A percentile compares a stretch with the other conserved stretches of the same genome.
Conservation (phyloP, 1,140 invertebrate species). For the Babylonia areolata region DNA sequence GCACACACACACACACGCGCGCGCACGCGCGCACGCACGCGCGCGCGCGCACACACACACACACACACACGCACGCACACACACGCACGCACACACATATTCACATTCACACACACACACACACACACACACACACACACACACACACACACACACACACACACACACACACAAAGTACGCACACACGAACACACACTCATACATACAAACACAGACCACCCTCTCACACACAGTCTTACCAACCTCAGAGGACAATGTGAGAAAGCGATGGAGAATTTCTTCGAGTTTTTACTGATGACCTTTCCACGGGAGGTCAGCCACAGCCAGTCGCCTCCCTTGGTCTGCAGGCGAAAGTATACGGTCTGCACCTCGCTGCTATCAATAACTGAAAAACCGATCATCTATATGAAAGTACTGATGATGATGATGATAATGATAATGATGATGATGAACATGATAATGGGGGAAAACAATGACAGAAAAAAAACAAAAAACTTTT, state of each 20-base stretch:
- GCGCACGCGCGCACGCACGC: too few relatives aligned
- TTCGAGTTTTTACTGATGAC: conserved; percentile 67
- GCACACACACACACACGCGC: too few relatives aligned
- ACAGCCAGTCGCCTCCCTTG: conserved; percentile 56
- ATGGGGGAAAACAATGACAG: too few relatives aligned
- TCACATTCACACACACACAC: not conserved
- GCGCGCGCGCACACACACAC: too few relatives aligned
- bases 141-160: not conserved
- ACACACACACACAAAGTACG: too few relatives aligned
- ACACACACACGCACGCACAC: too few relatives aligned
- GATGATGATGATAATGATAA: not conserved
- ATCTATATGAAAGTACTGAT: not conserved
- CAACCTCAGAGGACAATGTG: conserved; percentile 69
- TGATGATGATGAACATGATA: too few relatives aligned
- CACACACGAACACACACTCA: conserved; percentile 1
- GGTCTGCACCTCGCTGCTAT: conserved; percentile 64
- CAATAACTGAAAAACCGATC: conserved; percentile 50
- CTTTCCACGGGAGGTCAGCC: conserved; percentile 64
- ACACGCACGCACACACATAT: too few relatives aligned
- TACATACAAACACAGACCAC: not conserved
- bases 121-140: not conserved
- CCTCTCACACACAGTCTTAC: not conserved
- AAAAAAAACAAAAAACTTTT: too few relatives aligned
- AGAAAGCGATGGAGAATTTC: conserved; percentile 69
- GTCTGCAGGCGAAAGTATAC: conserved; percentile 62